A percentile compares a stretch with the other conserved stretches of the same genome.
phyloP scores from a whole-genome alignment of 2,888 invertebrate genomes.

The Scrobipalpa atriplicella region DNA sequence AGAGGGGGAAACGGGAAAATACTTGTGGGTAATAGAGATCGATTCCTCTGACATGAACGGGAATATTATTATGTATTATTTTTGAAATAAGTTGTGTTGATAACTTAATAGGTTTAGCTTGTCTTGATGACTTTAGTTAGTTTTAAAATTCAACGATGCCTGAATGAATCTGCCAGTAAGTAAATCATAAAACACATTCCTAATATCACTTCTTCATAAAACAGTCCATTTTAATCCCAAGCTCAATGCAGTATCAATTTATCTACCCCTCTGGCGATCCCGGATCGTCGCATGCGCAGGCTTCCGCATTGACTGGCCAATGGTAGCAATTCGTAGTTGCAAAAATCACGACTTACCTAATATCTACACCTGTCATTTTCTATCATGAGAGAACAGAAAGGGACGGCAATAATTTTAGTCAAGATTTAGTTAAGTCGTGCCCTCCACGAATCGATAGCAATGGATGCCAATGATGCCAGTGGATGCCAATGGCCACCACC shows the following conservation, averaged over 20 bases:
- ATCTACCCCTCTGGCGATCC: conserved; percentile 48
- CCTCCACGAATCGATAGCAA: too few relatives aligned
- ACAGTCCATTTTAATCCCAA: neutral
- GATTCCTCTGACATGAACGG: neutral
- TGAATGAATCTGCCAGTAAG: neutral
- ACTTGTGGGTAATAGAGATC: neutral
- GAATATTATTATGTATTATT: too few relatives aligned
- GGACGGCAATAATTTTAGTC: too few relatives aligned
- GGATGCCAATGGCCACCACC: conserved; percentile 38
- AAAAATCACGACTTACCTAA: conserved; percentile 58
- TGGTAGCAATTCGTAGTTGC: neutral
- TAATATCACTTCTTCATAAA: neutral
- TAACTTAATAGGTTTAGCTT: too few relatives aligned
- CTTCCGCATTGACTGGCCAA: conserved; percentile 54
- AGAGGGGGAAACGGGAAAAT: neutral
- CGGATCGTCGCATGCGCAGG: conserved; percentile 41
- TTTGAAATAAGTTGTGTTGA: too few relatives aligned
- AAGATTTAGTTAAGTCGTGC: too few relatives aligned
- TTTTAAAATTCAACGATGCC: too few relatives aligned
- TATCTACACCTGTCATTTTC: too few relatives aligned
- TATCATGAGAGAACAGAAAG: too few relatives aligned
- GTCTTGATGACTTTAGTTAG: too few relatives aligned
- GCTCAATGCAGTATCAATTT: conserved; percentile 36
- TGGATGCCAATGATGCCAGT: too few relatives aligned
- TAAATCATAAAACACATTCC: neutral